These are phyloP conservation scores for Podabrus alpinus DNA, from an alignment of 2,888 invertebrate species.

Conservation along the genomic window DNA sequence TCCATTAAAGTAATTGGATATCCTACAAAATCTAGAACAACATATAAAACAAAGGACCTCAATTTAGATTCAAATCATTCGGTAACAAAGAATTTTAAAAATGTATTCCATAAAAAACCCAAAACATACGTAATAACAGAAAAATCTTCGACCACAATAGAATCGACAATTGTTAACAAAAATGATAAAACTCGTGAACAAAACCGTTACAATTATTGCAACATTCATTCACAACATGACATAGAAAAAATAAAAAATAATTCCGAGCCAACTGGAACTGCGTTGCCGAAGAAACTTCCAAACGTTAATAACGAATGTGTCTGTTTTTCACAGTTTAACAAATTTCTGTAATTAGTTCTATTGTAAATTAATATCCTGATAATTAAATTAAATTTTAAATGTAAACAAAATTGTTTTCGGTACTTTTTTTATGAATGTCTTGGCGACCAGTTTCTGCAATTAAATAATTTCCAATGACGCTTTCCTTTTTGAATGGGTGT, in stretches of 20 bases:
- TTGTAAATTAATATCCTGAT: not conserved
- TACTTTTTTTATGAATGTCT: not conserved
- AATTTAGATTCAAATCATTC: not conserved
- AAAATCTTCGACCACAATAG: not conserved
- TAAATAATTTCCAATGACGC: not conserved
- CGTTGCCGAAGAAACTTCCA: not conserved
- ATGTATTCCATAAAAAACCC: not conserved
- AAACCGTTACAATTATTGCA: not conserved
- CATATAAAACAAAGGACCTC: not conserved
- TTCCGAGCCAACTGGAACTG: not conserved
- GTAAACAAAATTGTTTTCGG: not conserved
- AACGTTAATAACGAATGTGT: not conserved
- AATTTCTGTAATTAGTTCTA: not conserved
- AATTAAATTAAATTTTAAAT: not conserved
- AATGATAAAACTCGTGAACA: not conserved
- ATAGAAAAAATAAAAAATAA: not conserved
- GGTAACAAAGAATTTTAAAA: not conserved
- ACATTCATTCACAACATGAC: not conserved
- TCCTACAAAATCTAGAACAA: not conserved
- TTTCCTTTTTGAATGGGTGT: not conserved
- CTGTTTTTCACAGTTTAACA: not conserved
- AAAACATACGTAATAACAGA: not conserved
- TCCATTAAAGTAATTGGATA: not conserved
- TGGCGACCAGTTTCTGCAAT: not conserved
- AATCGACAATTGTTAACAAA: not conserved